Percentiles rank a stretch among this genome's conserved stretches.
Evolutionary conservation across 2,888 invertebrate genomes (phyloP).

Genomic region (Drosophila seclusa): DNA sequence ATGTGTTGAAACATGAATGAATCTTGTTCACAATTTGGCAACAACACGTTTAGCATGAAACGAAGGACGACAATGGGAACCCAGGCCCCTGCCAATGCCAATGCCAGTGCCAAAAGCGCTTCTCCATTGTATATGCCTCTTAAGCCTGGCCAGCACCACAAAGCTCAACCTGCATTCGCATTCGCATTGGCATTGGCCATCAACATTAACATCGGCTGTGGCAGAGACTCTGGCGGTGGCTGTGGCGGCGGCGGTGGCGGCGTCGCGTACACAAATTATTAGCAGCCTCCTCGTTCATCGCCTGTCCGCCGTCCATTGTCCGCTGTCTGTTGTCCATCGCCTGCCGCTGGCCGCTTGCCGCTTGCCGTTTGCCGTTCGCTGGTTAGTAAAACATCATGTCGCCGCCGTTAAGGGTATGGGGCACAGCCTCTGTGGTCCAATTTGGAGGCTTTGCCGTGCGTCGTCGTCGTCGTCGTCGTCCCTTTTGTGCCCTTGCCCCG

Average conservation of each 20-base stretch:
- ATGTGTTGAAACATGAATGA: constrained; percentile 83
- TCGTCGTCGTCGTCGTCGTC: constrained; percentile 21
- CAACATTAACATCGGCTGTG: constrained; percentile 5
- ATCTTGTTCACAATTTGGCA: constrained; percentile 83
- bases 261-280: constrained; percentile 79
- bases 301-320: constrained; percentile 7
- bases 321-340: constrained; percentile 10
- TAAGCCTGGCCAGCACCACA: constrained; percentile 26
- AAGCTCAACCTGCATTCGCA: constrained; percentile 31
- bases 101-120: constrained; percentile 41
- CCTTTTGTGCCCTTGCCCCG: constrained; percentile 12
- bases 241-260: constrained; percentile 46
- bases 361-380: constrained; percentile 56
- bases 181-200: constrained; percentile 8
- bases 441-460: constrained; percentile 63
- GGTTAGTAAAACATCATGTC: constrained; percentile 84
- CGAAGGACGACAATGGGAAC: constrained; percentile 67
- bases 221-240: not conserved
- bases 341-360: constrained; percentile 40
- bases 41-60: constrained; percentile 80
- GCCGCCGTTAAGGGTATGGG: constrained; percentile 72
- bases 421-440: constrained; percentile 81
- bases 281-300: constrained; percentile 62
- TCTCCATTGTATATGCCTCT: constrained; percentile 36
- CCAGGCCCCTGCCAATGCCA: constrained; percentile 20